phyloP scores from a whole-genome alignment of 2,888 invertebrate genomes.

The Hydriomena furcata region DNA sequence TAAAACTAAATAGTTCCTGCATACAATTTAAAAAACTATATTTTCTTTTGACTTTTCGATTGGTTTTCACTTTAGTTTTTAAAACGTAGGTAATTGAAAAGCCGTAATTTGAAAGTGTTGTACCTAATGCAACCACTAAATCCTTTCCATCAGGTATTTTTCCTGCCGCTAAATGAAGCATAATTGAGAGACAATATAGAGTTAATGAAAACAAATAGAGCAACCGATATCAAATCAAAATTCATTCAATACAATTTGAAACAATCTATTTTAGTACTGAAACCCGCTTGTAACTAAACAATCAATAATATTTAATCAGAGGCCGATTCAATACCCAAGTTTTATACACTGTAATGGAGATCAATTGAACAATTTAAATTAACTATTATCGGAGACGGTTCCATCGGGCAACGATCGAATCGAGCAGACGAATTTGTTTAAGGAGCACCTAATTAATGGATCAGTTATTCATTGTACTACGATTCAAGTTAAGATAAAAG shows the following conservation, averaged over 20 bases:
- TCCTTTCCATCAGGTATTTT: neutral
- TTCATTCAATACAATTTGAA: conserved; percentile 68
- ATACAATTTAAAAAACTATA: too few species aligned
- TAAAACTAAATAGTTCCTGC: too few species aligned
- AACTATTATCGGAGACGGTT: conserved; percentile 72
- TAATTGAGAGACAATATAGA: conserved; percentile 17
- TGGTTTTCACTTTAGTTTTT: too few species aligned
- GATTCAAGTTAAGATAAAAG: too few species aligned
- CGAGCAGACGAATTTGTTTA: conserved; percentile 15
- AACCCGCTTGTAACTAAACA: conserved; percentile 62
- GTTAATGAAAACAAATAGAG: conserved; percentile 24
- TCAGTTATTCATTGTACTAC: too few species aligned
- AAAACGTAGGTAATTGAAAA: too few species aligned
- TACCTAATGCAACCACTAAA: neutral
- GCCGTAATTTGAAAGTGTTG: too few species aligned
- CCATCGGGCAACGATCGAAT: conserved; percentile 63
- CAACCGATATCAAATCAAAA: conserved; percentile 44
- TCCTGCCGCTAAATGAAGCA: neutral
- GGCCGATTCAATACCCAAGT: conserved; percentile 70
- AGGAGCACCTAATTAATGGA: too few species aligned
- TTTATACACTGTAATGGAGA: conserved; percentile 77
- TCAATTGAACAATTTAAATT: conserved; percentile 79
- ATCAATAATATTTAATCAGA: conserved; percentile 74
- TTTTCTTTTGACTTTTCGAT: too few species aligned
- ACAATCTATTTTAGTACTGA: conserved; percentile 73